Conservation (phyloP, 1,140 invertebrate genomes). For the Cephus cinctus region DNA sequence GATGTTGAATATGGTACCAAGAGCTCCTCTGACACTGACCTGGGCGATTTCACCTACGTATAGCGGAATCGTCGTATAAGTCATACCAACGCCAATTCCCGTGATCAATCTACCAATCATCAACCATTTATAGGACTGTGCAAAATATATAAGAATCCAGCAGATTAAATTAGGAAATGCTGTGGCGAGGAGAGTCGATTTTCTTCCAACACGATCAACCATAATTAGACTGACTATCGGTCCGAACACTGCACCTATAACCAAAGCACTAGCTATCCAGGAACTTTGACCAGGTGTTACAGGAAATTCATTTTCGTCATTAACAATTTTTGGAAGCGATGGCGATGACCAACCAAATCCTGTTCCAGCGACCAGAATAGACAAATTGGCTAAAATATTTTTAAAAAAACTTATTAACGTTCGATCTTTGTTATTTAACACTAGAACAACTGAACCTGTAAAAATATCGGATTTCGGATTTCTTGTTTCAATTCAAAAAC, state of each 20-base stretch:
- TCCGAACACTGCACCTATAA: slow-evolving; percentile 36
- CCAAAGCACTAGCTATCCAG: neutral
- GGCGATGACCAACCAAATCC: too few relatives aligned
- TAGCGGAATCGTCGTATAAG: slow-evolving; percentile 62
- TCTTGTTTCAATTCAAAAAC: too few relatives aligned
- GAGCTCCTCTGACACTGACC: slow-evolving; percentile 62
- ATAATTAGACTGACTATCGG: slow-evolving; percentile 27
- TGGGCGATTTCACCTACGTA: slow-evolving; percentile 65
- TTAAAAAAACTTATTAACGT: too few relatives aligned
- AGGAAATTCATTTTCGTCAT: too few relatives aligned
- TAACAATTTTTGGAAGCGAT: too few relatives aligned
- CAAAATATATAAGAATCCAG: slow-evolving; percentile 61
- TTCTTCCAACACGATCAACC: slow-evolving; percentile 61
- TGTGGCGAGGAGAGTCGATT: slow-evolving; percentile 60
- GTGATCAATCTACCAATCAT: slow-evolving; percentile 56
- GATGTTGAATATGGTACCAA: slow-evolving; percentile 62
- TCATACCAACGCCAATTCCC: slow-evolving; percentile 65
- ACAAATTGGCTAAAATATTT: too few relatives aligned
- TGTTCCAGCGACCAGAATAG: too few relatives aligned
- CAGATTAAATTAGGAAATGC: slow-evolving; percentile 60
- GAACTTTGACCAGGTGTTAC: neutral
- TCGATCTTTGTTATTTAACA: too few relatives aligned
- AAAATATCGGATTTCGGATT: too few relatives aligned
- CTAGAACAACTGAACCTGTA: too few relatives aligned
- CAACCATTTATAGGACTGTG: slow-evolving; percentile 46